Conservation (phyloP, 23 tunicate species). For the Halocynthia roretzi region DNA sequence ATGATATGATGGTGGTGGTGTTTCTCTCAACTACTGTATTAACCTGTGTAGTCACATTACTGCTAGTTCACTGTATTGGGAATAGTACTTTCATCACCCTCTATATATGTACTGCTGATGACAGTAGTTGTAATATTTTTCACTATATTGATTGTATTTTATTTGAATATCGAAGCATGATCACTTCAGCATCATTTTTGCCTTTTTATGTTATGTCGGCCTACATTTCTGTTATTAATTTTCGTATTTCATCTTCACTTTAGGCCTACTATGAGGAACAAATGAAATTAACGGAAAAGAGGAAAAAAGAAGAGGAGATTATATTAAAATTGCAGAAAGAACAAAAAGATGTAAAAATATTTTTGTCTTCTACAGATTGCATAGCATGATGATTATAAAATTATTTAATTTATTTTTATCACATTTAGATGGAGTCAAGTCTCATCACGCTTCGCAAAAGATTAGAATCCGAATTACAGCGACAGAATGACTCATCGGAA, state of each 20-base stretch:
- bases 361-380: not conserved
- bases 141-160: no score
- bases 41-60: no score
- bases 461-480: conserved; percentile 30
- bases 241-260: no score
- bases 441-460: conserved; percentile 25
- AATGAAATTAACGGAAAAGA: conserved; percentile 27
- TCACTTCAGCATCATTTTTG: no score
- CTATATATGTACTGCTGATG: no score
- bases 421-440: conserved; percentile 50
- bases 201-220: no score
- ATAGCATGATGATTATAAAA: not conserved
- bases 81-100: not conserved
- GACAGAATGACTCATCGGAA: conserved; percentile 27
- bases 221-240: no score
- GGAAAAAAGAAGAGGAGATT: conserved; percentile 44
- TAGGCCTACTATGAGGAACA: conserved; percentile 46
- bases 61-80: not conserved
- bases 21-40: no score
- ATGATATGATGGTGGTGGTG: no score
- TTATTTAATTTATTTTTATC: not conserved
- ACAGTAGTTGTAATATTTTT: no score
- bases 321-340: conserved; percentile 41
- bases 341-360: conserved; percentile 42
- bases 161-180: no score